A percentile compares a stretch with the other conserved stretches of the same genome.
phyloP scores from a whole-genome alignment of 2,888 invertebrate species.

The Microctonus hyperodae region DNA sequence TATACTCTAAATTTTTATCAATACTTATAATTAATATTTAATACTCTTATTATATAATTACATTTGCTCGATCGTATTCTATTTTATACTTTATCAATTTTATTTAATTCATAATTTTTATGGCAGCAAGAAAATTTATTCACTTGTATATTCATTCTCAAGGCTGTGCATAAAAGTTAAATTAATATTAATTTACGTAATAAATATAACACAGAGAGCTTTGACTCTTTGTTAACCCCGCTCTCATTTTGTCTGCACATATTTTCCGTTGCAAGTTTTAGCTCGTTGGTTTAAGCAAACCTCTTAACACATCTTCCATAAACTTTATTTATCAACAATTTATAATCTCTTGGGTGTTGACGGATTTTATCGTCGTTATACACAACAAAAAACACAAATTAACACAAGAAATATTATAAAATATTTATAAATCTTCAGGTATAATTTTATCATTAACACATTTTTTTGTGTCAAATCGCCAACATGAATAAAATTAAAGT shows the following conservation, averaged over 20 bases:
- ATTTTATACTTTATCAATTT: too few species aligned
- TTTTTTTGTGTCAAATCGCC: neutral
- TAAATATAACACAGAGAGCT: constrained; percentile 21
- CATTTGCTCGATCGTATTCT: too few species aligned
- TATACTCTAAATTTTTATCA: too few species aligned
- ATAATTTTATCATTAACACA: neutral
- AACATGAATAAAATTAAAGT: neutral
- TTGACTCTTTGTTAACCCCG: neutral
- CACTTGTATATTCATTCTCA: neutral
- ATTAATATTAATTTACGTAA: constrained; percentile 39
- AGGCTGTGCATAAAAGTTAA: constrained; percentile 13
- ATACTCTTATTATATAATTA: too few species aligned
- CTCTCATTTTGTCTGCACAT: neutral
- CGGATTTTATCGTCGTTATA: neutral
- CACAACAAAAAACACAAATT: neutral
- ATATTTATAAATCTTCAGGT: neutral
- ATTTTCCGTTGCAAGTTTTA: neutral
- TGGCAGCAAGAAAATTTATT: too few species aligned
- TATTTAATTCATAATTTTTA: too few species aligned
- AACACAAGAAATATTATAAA: neutral
- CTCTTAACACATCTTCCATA: neutral
- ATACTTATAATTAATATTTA: too few species aligned
- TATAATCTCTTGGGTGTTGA: constrained; percentile 2
- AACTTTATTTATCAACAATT: constrained; percentile 2
- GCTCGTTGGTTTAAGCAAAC: neutral